phyloP scores from a whole-genome alignment of 2,888 invertebrate genomes.

The Dioctria rufipes region DNA sequence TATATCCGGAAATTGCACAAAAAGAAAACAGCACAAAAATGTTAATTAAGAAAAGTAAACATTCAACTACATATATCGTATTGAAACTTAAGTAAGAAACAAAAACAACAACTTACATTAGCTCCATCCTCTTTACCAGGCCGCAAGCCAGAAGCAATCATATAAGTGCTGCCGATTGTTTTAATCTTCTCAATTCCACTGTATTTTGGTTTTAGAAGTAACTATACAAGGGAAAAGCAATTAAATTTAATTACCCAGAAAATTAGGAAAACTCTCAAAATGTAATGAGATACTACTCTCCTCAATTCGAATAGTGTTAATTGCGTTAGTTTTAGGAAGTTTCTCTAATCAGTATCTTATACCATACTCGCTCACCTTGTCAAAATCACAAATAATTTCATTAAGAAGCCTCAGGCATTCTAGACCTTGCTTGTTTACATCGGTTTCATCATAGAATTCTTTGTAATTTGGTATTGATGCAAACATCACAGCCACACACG shows the following conservation, averaged over 20 bases:
- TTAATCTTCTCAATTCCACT: conserved; percentile 98
- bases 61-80: neutral
- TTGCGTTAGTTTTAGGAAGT: neutral
- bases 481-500: conserved; percentile 97
- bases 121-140: conserved; percentile 88
- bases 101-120: conserved; percentile 72
- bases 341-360: neutral
- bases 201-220: conserved; percentile 93
- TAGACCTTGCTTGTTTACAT: conserved; percentile 95
- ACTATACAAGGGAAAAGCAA: conserved; percentile 67
- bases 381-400: conserved; percentile 98
- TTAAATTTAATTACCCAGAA: conserved; percentile 51
- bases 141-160: conserved; percentile 94
- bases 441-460: conserved; percentile 97
- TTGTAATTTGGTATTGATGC: conserved; percentile 98
- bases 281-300: too few species aligned
- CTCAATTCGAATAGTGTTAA: neutral
- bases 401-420: conserved; percentile 95
- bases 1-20: neutral
- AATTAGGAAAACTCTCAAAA: neutral
- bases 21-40: conserved; percentile 8
- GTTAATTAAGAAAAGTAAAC: conserved; percentile 35
- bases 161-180: conserved; percentile 98
- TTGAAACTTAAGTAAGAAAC: neutral
- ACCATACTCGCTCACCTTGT: conserved; percentile 79